Percentiles rank a stretch among this genome's conserved stretches.
Evolutionary conservation across 2,113 vertebrate species (phyloP).

Genomic region (Bubalus kerabau): DNA sequence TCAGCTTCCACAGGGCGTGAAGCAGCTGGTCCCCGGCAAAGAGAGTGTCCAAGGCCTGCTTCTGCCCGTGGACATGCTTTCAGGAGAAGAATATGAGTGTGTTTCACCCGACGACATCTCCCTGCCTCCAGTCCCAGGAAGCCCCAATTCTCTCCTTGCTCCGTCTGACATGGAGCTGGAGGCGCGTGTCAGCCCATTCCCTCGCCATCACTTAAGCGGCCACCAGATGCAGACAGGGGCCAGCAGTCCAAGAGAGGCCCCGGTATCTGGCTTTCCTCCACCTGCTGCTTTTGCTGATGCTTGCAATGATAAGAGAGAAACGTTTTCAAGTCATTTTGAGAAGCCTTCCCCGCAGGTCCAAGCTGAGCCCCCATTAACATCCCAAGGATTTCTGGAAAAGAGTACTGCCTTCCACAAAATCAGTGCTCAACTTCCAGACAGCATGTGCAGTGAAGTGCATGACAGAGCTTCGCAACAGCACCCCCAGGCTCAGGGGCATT

Average conservation of each 20-base stretch:
- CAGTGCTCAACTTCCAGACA: slow-evolving; percentile 64
- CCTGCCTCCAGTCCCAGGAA: slow-evolving; percentile 90
- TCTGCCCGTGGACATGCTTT: slow-evolving; percentile 81
- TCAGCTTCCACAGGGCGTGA: slow-evolving; percentile 68
- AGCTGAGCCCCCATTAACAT: slow-evolving; percentile 78
- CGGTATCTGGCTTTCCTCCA: slow-evolving; percentile 67
- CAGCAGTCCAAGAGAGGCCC: slow-evolving; percentile 36
- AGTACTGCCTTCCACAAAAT: slow-evolving; percentile 70
- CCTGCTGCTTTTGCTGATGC: slow-evolving; percentile 72
- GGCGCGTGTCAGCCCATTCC: slow-evolving; percentile 79
- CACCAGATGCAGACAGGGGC: slow-evolving; percentile 75
- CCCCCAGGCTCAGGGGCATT: slow-evolving; percentile 74
- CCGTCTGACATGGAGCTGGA: slow-evolving; percentile 88
- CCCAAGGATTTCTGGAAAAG: slow-evolving; percentile 72
- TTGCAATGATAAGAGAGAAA: slow-evolving; percentile 67
- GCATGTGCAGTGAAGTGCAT: slow-evolving; percentile 73
- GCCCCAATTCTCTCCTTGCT: slow-evolving; percentile 86
- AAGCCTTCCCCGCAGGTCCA: slow-evolving; percentile 69
- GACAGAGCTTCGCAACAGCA: slow-evolving; percentile 73
- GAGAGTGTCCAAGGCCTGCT: slow-evolving; percentile 78
- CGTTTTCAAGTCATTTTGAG: slow-evolving; percentile 72
- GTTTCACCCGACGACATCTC: slow-evolving; percentile 92
- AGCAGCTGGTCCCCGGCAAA: slow-evolving; percentile 60
- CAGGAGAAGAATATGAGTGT: slow-evolving; percentile 91
- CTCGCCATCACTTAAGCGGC: slow-evolving; percentile 75